Conservation (phyloP, 1,140 invertebrate species). For the Lepidostoma basale region DNA sequence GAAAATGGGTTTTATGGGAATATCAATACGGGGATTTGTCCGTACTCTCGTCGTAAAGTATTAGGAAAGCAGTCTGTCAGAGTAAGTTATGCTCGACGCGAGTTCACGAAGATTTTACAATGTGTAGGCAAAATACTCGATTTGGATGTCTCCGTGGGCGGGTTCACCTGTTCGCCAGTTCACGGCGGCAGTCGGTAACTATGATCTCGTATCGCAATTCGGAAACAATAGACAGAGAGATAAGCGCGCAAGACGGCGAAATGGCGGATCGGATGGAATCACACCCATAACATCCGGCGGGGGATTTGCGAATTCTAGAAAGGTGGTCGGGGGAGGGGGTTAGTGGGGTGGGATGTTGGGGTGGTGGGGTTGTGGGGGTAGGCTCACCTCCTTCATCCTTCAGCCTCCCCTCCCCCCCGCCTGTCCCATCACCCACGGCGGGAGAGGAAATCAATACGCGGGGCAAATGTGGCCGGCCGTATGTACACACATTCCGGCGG, state of each 20-base stretch:
- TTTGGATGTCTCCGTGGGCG: too few species aligned
- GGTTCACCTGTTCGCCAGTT: slow-evolving; percentile 16
- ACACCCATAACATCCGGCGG: slow-evolving; percentile 28
- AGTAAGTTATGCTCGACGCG: too few species aligned
- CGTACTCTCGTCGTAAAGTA: too few species aligned
- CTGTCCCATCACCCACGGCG: slow-evolving; percentile 45
- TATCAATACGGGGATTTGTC: too few species aligned
- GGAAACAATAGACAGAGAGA: slow-evolving; percentile 24
- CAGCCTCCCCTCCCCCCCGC: slow-evolving; percentile 52
- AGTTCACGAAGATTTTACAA: too few species aligned
- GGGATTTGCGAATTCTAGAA: slow-evolving; percentile 43
- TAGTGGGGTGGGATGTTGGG: slow-evolving; percentile 58
- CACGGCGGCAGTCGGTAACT: too few species aligned
- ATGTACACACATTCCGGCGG: slow-evolving; percentile 39
- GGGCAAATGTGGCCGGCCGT: slow-evolving; percentile 40
- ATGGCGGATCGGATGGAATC: slow-evolving; percentile 29
- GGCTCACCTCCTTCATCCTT: slow-evolving; percentile 49
- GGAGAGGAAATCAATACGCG: slow-evolving; percentile 41
- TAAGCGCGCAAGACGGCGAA: slow-evolving; percentile 21
- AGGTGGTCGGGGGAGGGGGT: slow-evolving; percentile 58
- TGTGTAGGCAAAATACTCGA: too few species aligned
- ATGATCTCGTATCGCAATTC: neutral
- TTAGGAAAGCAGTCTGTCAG: too few species aligned
- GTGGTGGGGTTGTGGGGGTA: slow-evolving; percentile 59
- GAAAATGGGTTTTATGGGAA: too few species aligned